Conservation (phyloP, 2,113 vertebrate species). For the Hippopotamus amphibius region DNA sequence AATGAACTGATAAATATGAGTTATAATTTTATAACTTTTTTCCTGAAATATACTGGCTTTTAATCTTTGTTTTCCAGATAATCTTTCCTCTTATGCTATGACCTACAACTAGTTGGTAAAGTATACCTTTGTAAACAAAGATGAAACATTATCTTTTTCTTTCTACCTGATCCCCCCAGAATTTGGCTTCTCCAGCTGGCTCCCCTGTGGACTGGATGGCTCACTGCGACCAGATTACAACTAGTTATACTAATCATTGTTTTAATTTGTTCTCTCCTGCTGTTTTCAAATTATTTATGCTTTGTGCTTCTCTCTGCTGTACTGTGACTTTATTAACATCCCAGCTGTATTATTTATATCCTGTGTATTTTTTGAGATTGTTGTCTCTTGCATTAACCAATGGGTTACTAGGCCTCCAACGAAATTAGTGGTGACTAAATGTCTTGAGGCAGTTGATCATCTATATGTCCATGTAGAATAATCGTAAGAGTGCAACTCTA, state of each 20-base stretch:
- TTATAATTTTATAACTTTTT: not conserved
- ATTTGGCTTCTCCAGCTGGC: not conserved
- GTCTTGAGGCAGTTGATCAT: not conserved
- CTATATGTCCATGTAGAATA: not conserved
- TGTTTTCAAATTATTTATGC: not conserved
- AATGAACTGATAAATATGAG: not conserved
- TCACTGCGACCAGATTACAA: not conserved
- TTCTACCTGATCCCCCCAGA: not conserved
- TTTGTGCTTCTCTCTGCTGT: not conserved
- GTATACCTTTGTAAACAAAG: not conserved
- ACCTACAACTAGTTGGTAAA: not conserved
- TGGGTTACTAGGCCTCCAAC: not conserved
- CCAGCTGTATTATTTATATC: not conserved
- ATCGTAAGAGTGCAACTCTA: not conserved
- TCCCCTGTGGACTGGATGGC: not conserved
- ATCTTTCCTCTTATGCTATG: not conserved
- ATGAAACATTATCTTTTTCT: not conserved
- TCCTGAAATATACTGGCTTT: not conserved
- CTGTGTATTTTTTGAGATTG: not conserved
- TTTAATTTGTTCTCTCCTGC: not conserved
- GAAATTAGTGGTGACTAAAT: not conserved
- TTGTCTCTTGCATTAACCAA: not conserved
- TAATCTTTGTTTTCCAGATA: not conserved
- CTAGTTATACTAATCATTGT: not conserved
- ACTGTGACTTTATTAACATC: not conserved